Conservation (phyloP, 2,888 invertebrate genomes). For the Euphydryas editha region DNA sequence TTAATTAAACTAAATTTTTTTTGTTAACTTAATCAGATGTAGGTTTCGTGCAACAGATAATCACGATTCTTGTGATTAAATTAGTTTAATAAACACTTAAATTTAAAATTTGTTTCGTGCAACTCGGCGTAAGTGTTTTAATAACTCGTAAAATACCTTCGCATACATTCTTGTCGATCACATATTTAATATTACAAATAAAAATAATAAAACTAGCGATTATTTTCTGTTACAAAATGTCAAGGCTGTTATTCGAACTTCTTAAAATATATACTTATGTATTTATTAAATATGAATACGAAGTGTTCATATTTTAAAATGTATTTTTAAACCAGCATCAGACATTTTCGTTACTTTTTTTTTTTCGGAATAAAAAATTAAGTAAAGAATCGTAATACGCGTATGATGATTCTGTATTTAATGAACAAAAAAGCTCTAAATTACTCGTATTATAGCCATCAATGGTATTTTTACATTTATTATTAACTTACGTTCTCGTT, state of each 20-base stretch:
- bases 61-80: too few relatives aligned
- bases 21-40: too few relatives aligned
- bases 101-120: too few relatives aligned
- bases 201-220: conserved; percentile 8
- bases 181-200: background rate
- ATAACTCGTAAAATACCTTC: conserved; percentile 8
- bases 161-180: conserved; percentile 9
- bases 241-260: conserved; percentile 25
- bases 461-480: too few relatives aligned
- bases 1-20: too few relatives aligned
- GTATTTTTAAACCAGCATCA: background rate
- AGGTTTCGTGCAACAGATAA: too few relatives aligned
- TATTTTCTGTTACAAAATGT: conserved; percentile 21
- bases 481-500: too few relatives aligned
- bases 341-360: background rate
- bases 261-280: conserved; percentile 6
- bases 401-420: too few relatives aligned
- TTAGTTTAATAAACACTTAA: too few relatives aligned
- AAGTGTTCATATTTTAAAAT: conserved; percentile 10
- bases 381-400: background rate
- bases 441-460: too few relatives aligned
- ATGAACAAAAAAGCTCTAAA: too few relatives aligned
- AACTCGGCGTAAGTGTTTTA: too few relatives aligned
- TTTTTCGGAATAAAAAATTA: background rate
- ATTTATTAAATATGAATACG: conserved; percentile 2